phyloP scores from a whole-genome alignment of 2,888 invertebrate genomes.

The Strigamia maritima region DNA sequence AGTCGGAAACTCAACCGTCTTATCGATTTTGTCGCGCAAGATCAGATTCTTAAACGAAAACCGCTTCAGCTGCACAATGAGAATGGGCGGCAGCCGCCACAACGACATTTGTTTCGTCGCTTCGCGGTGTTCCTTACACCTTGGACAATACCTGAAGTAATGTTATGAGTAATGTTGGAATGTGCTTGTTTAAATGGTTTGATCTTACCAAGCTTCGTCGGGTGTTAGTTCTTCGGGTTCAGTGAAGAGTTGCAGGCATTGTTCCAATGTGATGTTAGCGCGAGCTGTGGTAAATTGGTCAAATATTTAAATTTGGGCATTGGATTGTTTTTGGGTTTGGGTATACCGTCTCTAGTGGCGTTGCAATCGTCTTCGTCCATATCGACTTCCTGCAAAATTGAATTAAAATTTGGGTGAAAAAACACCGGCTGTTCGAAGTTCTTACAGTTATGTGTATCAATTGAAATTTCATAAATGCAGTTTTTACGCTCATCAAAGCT shows the following conservation, averaged over 20 bases:
- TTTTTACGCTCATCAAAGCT: no score
- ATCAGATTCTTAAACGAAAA: slow-evolving; percentile 50
- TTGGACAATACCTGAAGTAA: slow-evolving; percentile 45
- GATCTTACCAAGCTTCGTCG: slow-evolving; percentile 56
- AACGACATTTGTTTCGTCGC: slow-evolving; percentile 51
- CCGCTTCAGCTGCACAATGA: slow-evolving; percentile 53
- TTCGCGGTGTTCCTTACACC: slow-evolving; percentile 50
- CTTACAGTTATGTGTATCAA: no score
- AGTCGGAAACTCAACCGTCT: slow-evolving; percentile 48
- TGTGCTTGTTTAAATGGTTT: no score
- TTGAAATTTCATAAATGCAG: no score
- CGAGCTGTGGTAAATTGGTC: slow-evolving; percentile 43
- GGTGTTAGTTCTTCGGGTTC: slow-evolving; percentile 56
- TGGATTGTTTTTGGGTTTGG: neutral
- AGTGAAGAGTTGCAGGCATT: slow-evolving; percentile 55
- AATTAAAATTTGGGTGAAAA: no score
- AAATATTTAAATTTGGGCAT: neutral
- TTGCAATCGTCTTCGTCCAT: neutral
- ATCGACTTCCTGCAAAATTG: neutral
- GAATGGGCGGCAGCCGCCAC: slow-evolving; percentile 50
- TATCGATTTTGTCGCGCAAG: slow-evolving; percentile 48
- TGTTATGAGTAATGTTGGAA: no score
- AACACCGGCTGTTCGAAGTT: no score
- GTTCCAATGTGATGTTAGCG: slow-evolving; percentile 49
- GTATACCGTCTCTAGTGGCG: neutral